phyloP scores from a whole-genome alignment of 2,797 vertebrate genomes.

The Alfaro cultratus region DNA sequence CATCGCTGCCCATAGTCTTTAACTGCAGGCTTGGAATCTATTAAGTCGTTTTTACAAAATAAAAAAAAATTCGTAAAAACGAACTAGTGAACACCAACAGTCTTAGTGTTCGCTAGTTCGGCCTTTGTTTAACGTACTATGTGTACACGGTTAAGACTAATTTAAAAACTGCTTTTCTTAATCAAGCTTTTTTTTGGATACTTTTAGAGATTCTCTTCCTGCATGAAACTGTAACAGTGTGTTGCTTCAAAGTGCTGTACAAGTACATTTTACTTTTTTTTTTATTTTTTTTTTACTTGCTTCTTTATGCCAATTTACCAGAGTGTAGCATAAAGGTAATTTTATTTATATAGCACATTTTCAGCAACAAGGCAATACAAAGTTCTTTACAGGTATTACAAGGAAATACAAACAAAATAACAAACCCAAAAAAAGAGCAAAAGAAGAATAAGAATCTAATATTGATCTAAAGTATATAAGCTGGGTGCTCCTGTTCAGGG shows the following conservation, averaged over 20 bases:
- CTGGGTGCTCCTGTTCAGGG: too few species aligned
- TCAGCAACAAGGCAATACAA: too few species aligned
- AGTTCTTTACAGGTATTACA: too few species aligned
- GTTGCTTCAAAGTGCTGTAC: not conserved
- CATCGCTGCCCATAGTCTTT: not conserved
- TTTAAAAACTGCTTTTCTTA: not conserved
- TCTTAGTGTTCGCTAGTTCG: too few species aligned
- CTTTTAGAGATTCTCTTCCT: not conserved
- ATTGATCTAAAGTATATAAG: too few species aligned
- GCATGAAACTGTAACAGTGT: not conserved
- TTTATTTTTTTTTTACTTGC: not conserved
- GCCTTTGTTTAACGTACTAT: not conserved
- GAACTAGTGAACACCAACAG: too few species aligned
- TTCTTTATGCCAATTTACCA: conserved; percentile 36
- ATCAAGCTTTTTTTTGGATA: not conserved
- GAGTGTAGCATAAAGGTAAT: not conserved
- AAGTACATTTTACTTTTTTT: not conserved
- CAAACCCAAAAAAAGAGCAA: too few species aligned
- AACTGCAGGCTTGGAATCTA: not conserved
- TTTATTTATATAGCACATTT: too few species aligned
- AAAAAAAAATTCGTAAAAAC: too few species aligned
- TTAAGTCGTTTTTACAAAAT: not conserved
- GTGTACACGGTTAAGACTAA: not conserved
- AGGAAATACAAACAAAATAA: too few species aligned
- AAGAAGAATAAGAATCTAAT: too few species aligned